Conservation (phyloP, 2,888 invertebrate species). For the Luffia ferchaultella region DNA sequence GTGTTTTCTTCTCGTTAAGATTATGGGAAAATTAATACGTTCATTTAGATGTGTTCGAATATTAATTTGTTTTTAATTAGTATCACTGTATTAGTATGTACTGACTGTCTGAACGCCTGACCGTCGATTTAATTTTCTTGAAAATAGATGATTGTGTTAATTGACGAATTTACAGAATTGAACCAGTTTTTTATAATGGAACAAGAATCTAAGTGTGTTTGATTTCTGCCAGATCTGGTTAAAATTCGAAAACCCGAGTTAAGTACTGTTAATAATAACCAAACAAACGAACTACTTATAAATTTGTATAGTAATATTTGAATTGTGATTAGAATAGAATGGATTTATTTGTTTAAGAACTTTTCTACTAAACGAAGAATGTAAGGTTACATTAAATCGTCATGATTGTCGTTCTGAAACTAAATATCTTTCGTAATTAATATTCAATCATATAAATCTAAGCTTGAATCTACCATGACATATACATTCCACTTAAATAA, state of each 20-base stretch:
- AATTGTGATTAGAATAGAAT: too few relatives aligned
- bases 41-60: not conserved
- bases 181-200: too few relatives aligned
- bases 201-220: too few relatives aligned
- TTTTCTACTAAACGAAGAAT: not conserved
- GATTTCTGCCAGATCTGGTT: too few relatives aligned
- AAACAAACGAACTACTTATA: too few relatives aligned
- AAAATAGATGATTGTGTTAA: too few relatives aligned
- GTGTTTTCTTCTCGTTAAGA: not conserved
- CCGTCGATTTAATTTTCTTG: not conserved
- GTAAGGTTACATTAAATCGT: not conserved
- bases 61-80: not conserved
- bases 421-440: not conserved
- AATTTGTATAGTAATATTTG: too few relatives aligned
- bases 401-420: not conserved
- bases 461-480: not conserved
- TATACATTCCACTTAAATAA: not conserved
- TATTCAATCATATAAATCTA: not conserved
- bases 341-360: too few relatives aligned
- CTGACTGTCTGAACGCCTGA: not conserved
- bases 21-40: not conserved
- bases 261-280: too few relatives aligned
- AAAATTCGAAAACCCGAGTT: too few relatives aligned
- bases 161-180: too few relatives aligned
- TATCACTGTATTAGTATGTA: not conserved